Conservation (phyloP, 2,113 vertebrate species). For the Athene cunicularia region DNA sequence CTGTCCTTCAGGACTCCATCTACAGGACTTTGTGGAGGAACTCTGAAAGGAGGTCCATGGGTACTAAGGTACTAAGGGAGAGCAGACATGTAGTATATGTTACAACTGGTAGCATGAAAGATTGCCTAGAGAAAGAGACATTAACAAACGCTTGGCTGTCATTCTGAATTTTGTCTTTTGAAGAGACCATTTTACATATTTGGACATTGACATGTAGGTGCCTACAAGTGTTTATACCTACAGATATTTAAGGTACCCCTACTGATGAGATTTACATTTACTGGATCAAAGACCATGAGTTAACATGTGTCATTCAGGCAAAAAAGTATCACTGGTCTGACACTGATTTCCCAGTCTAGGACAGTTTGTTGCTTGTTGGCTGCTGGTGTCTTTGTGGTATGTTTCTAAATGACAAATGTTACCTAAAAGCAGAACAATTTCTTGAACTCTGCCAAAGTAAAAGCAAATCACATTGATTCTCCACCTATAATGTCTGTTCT, state of each 20-base stretch:
- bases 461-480: neutral
- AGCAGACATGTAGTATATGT: neutral
- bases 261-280: neutral
- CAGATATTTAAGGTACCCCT: neutral
- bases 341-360: neutral
- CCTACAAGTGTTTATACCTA: neutral
- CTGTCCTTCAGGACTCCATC: neutral
- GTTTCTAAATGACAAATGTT: neutral
- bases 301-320: neutral
- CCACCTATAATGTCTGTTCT: neutral
- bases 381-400: neutral
- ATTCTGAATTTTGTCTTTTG: neutral
- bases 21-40: neutral
- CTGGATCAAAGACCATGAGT: neutral
- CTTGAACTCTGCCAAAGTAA: neutral
- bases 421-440: neutral
- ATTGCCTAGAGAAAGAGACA: neutral
- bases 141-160: neutral
- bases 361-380: neutral
- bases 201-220: neutral
- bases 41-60: neutral
- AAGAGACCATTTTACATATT: neutral
- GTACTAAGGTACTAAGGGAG: accelerated
- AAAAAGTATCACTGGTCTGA: neutral
- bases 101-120: neutral